phyloP scores from a whole-genome alignment of 1,140 invertebrate species.

The Drosophila pachea region DNA sequence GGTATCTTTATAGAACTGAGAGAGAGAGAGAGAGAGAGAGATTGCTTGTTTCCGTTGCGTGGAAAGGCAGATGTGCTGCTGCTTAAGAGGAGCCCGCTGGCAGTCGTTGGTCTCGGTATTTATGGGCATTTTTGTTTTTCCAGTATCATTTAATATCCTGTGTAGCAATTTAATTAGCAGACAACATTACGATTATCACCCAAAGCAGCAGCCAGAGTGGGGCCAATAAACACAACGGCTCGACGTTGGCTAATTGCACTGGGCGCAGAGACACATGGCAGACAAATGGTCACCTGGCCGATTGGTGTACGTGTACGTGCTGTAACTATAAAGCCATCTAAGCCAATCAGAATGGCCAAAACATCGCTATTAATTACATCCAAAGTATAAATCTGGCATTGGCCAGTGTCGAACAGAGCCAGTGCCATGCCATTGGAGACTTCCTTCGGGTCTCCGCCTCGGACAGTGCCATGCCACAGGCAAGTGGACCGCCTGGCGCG shows the following conservation, averaged over 20 bases:
- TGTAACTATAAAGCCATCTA: slow-evolving; percentile 47
- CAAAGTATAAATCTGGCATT: slow-evolving; percentile 60
- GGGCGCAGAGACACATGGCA: not conserved
- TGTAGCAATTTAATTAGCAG: slow-evolving; percentile 61
- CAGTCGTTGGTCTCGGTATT: no score
- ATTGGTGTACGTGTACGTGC: slow-evolving; percentile 22
- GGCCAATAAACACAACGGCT: slow-evolving; percentile 35
- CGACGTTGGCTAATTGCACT: slow-evolving; percentile 50
- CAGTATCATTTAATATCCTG: slow-evolving; percentile 30
- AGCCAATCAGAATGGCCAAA: slow-evolving; percentile 44
- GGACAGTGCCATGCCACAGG: slow-evolving; percentile 14
- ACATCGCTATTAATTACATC: slow-evolving; percentile 64
- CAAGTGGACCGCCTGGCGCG: slow-evolving; percentile 58
- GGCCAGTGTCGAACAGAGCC: slow-evolving; percentile 25
- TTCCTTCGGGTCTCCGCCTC: slow-evolving; percentile 10
- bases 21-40: no score
- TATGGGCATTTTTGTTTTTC: not conserved
- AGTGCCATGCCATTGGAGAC: slow-evolving; percentile 47
- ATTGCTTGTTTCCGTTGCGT: no score
- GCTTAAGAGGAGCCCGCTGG: no score
- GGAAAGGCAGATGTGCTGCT: no score
- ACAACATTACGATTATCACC: slow-evolving; percentile 66
- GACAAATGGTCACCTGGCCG: slow-evolving; percentile 8
- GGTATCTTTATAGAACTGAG: no score
- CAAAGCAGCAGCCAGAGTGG: not conserved